Conservation (phyloP, 2,888 invertebrate genomes). For the Eubasilissa splendida region DNA sequence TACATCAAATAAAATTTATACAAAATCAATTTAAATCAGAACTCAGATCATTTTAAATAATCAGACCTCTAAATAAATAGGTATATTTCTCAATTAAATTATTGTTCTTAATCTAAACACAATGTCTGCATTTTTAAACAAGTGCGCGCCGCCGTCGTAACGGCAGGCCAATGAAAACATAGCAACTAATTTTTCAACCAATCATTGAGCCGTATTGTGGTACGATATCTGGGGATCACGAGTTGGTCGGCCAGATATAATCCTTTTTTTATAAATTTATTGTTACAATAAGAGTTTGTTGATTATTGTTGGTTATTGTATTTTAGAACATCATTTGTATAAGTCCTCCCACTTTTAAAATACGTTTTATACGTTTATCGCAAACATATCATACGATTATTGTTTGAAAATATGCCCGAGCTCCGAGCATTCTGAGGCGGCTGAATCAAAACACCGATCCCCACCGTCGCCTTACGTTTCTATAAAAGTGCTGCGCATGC, state of each 20-base stretch:
- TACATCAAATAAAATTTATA: too few relatives aligned
- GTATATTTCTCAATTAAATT: too few relatives aligned
- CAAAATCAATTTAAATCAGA: too few relatives aligned
- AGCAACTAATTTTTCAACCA: conserved; percentile 61
- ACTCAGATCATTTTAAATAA: too few relatives aligned
- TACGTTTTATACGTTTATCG: neutral
- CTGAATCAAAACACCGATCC: conserved; percentile 37
- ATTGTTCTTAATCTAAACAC: too few relatives aligned
- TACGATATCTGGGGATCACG: conserved; percentile 67
- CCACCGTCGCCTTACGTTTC: conserved; percentile 33
- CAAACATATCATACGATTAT: neutral
- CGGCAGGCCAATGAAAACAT: conserved; percentile 36
- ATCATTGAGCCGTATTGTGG: conserved; percentile 67
- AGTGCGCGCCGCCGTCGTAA: conserved; percentile 33
- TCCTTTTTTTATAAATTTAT: conserved; percentile 11
- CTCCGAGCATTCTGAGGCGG: conserved; percentile 36
- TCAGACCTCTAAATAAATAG: too few relatives aligned
- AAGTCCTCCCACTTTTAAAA: neutral
- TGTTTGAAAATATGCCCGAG: conserved; percentile 6
- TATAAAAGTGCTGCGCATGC: conserved; percentile 51
- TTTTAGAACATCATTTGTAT: conserved; percentile 14
- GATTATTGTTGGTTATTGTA: neutral
- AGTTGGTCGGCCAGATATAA: conserved; percentile 37
- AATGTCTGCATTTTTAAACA: conserved; percentile 40
- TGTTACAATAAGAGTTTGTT: conserved; percentile 20